Conservation (phyloP, 2,888 invertebrate genomes). For the Rapana venosa region DNA sequence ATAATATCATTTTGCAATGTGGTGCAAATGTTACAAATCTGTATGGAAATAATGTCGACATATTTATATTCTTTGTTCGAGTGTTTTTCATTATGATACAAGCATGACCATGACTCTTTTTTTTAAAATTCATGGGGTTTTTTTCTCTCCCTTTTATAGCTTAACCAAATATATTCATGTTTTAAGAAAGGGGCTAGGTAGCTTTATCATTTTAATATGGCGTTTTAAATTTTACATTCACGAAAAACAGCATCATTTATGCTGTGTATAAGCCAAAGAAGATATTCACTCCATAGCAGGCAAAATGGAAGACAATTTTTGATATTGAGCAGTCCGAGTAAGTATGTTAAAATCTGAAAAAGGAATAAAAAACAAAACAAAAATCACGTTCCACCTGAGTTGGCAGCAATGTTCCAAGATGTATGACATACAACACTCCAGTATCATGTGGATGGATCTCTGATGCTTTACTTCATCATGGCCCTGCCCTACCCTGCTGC, state of each 20-base stretch:
- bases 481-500: no score
- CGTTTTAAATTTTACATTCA: background rate
- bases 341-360: background rate
- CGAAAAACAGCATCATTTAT: background rate
- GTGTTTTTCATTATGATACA: no score
- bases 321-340: background rate
- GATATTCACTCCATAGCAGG: background rate
- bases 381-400: background rate
- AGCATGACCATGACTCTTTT: no score
- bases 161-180: background rate
- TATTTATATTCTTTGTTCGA: no score
- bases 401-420: background rate
- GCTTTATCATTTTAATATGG: background rate
- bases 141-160: background rate
- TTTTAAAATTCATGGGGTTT: background rate
- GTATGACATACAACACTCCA: background rate
- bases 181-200: background rate
- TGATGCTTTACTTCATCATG: background rate
- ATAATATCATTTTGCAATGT: no score
- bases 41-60: no score
- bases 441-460: background rate
- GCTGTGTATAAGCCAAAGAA: background rate
- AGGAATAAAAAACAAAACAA: background rate
- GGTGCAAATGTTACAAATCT: no score
- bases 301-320: background rate